phyloP scores from a whole-genome alignment of 2,888 invertebrate genomes.

The Drosophila mayaguana region DNA sequence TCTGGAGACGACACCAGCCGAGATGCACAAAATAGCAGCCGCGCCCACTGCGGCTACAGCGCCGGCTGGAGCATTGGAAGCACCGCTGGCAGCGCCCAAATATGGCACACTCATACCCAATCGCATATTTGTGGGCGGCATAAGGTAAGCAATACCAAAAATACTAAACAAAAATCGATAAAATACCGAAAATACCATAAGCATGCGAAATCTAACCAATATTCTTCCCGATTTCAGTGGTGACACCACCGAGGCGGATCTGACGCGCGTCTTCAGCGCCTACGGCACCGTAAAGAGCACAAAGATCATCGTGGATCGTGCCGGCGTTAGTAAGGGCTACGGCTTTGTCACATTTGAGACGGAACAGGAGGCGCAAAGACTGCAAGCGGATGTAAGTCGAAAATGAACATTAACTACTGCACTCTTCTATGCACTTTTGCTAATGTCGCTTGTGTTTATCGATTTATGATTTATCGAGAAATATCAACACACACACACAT shows the following conservation, averaged over 20 bases:
- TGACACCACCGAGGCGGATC: conserved; percentile 96
- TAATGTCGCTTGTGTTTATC: conserved; percentile 66
- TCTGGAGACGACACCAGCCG: conserved; percentile 81
- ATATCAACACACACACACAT: conserved; percentile 17
- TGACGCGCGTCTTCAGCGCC: conserved; percentile 95
- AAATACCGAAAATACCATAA: neutral
- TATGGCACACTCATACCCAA: conserved; percentile 96
- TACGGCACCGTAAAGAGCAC: conserved; percentile 96
- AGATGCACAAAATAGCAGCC: conserved; percentile 83
- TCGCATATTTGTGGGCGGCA: conserved; percentile 98
- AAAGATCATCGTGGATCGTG: conserved; percentile 97
- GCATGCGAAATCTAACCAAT: neutral
- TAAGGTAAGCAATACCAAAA: conserved; percentile 86
- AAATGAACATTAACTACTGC: conserved; percentile 13
- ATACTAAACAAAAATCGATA: too few relatives aligned
- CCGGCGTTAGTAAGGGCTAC: conserved; percentile 94
- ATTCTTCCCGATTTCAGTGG: conserved; percentile 84
- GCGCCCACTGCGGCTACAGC: conserved; percentile 83
- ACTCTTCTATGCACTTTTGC: conserved; percentile 41
- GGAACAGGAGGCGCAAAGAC: conserved; percentile 92
- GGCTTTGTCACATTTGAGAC: conserved; percentile 94
- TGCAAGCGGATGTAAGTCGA: conserved; percentile 88
- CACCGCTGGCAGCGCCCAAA: conserved; percentile 86
- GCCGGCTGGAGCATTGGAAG: conserved; percentile 82
- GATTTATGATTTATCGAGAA: conserved; percentile 40